Base-by-base conservation (phyloP, 2,113 vertebrate genomes). In the Microcebus ravelobensis region DNA sequence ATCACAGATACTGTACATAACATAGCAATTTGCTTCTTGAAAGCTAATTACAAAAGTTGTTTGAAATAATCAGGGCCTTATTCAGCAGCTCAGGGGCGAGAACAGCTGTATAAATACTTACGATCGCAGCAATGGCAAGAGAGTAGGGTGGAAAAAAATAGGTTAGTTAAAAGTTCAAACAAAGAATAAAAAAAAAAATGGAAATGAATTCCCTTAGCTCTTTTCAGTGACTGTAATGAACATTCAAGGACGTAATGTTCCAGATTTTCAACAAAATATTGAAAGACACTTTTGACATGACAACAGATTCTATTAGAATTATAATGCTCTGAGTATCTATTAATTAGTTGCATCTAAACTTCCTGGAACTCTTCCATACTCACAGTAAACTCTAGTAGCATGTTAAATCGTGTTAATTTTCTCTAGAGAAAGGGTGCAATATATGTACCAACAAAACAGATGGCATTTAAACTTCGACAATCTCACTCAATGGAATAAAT, bases 21-120 rank as follows among this genome's bases (percentile, higher is more conserved):
- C 93, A 93, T 61, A 98, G 96, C 92, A 96, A 98, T 98, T 98
- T 98, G 96, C 76, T 97, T 97, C 97, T 98, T 97, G 97, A 98
- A 98, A 97, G 98, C 96, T 98, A 98, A 98, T 98, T 98, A 96
- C 90, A 96, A 95, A 98, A 97, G 97, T 98, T 98, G 92, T 97
- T 98, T 97, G 98, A 98, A 98, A 98, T 98, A 97, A 98, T 98
- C 98, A 98, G 88, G n/a, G 45, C 73, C 84, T 97, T 97, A 96
- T 97, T 98, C 21, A 97, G 25, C 81, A 98, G 94, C 11, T 96
- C 71, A 85, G 92, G 76, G 97, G 91, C n/a, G 88, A 96, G 96
- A 97, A 97, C 96, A 98, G 97, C 96, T 97, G 96, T 96, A 96
- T 84, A 98, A 97, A 98, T 92, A 97, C 61, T 90, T 87, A 0